phyloP scores from a whole-genome alignment of 2,797 vertebrate genomes.

The Crypturellus tataupa region DNA sequence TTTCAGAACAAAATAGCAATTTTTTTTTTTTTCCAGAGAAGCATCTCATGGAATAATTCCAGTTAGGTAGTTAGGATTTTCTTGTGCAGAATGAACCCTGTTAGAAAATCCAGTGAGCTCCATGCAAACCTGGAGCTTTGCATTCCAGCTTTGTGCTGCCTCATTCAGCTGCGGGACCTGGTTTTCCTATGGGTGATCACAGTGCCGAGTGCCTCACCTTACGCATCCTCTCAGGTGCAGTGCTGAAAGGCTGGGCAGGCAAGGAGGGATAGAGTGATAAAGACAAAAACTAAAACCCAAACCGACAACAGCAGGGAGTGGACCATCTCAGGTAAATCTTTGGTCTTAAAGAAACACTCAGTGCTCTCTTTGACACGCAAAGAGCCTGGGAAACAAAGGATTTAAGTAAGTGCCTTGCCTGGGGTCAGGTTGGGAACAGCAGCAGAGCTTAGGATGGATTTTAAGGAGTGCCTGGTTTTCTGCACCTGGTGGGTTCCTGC shows the following conservation, averaged over 20 bases:
- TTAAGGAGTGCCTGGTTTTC: neutral
- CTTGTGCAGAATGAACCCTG: neutral
- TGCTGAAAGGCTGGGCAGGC: neutral
- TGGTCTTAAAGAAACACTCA: neutral
- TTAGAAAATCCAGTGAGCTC: neutral
- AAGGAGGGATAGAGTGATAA: neutral
- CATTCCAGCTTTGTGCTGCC: neutral
- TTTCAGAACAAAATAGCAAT: neutral
- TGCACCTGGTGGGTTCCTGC: neutral
- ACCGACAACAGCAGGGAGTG: neutral
- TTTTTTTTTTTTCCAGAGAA: no score
- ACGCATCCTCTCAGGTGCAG: neutral
- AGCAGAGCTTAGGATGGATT: neutral
- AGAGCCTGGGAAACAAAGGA: neutral
- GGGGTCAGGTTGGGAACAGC: neutral
- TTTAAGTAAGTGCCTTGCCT: neutral
- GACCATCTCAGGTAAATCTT: neutral
- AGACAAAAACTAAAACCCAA: neutral
- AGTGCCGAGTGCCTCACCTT: conserved; percentile 5
- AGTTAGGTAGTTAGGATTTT: neutral
- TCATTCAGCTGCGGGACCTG: neutral
- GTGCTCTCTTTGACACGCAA: neutral
- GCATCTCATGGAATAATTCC: neutral
- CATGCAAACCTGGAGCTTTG: neutral
- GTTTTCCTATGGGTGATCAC: neutral